A percentile compares a stretch with the other conserved stretches of the same genome.
These are phyloP conservation scores for Lissonota sp. DNA, from an alignment of 2,888 invertebrate genomes.

Conservation along the genomic window DNA sequence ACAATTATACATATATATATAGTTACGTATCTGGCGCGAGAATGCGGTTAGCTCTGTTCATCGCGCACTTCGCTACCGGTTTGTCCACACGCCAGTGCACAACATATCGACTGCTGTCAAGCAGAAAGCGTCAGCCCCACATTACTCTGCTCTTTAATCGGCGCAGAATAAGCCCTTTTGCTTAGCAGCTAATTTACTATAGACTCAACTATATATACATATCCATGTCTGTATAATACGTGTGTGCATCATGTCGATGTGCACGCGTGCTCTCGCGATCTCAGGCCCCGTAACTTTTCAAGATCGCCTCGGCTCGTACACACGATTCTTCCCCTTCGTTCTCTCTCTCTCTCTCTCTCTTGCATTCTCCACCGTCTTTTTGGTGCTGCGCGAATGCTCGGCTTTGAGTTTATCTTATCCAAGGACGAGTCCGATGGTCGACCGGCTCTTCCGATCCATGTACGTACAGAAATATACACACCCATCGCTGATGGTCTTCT, in stretches of 20 bases:
- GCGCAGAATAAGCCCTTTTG: too few relatives aligned
- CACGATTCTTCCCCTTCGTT: background rate
- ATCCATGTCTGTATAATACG: background rate
- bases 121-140: too few relatives aligned
- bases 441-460: constrained; percentile 19
- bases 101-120: background rate
- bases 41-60: constrained; percentile 71
- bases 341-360: constrained; percentile 6
- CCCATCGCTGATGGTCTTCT: constrained; percentile 31
- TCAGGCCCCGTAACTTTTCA: constrained; percentile 42
- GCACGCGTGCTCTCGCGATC: constrained; percentile 55
- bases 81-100: constrained; percentile 41
- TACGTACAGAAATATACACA: background rate
- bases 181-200: too few relatives aligned
- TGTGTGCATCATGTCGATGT: constrained; percentile 37
- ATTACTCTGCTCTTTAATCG: too few relatives aligned
- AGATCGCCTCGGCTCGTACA: constrained; percentile 17
- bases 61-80: constrained; percentile 50
- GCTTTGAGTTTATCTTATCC: constrained; percentile 71
- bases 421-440: constrained; percentile 70
- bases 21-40: constrained; percentile 71
- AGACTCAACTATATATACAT: background rate
- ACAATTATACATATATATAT: constrained; percentile 21
- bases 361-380: background rate
- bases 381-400: constrained; percentile 9